Evolutionary conservation across 1,140 invertebrate genomes (phyloP), one percentile per base, ranked within the genome.

Genomic region (Nebria ingens): DNA sequence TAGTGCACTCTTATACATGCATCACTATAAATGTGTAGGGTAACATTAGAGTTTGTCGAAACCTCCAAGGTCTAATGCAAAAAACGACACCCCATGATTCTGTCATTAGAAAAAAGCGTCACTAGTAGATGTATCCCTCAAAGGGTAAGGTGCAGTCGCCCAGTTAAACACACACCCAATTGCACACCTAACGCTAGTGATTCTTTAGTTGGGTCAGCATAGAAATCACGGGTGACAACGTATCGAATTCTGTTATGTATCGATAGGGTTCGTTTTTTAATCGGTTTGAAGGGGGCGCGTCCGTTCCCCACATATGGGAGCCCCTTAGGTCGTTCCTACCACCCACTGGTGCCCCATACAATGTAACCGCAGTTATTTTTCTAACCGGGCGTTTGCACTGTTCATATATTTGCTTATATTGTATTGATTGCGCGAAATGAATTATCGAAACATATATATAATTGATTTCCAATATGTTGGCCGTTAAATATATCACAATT

Each of bases 231-330:
- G n/a, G 9, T 54, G 56, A 57, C 56, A 49, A 57, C 56, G 56
- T 55, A 58, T 58, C 56, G 56, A 58, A 54, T 55, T 54, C 56
- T 11, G 17, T 2, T 40, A 40, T 9, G 42, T 29, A 15, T 21
- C 52, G 56, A 53, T 58, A 53, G 56, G 56, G 56, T 58, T 58
- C 40, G 17, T 40, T 54, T 57, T 58, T 54, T 58, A 58, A 58
- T 58, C 56, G 56, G 40, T 58, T 58, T n/a, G 11, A 4, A 21
- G 42, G 52, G 56, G 51, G 56, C 40, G 40, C 6, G 40, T 45
- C n/a, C 25, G 25, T 6, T 9, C 25, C 6, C 6, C 25, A 6
- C 25, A 34, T n/a, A 34, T 9, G 25, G 40, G 40, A 34, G n/a
- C 25, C 40, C 40, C 40, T 45, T 45, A 17, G 40, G 40, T 45